Conservation (phyloP, 2,888 invertebrate genomes). For the Eristalinus aeneus region DNA sequence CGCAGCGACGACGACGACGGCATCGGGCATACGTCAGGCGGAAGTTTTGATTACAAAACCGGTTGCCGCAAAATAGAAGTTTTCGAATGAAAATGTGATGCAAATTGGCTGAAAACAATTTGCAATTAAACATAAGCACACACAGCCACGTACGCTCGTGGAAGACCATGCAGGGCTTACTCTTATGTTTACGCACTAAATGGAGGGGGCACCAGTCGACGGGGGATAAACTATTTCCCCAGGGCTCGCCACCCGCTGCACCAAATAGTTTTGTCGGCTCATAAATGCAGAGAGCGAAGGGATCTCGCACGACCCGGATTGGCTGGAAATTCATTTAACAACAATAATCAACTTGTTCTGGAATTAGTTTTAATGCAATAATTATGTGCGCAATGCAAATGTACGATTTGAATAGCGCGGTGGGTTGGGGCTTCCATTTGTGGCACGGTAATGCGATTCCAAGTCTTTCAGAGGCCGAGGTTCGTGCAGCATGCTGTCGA, state of each 20-base stretch:
- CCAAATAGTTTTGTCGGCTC: slow-evolving; percentile 39
- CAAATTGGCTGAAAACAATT: slow-evolving; percentile 69
- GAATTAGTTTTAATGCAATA: slow-evolving; percentile 57
- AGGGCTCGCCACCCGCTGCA: slow-evolving; percentile 7
- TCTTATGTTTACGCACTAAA: background rate
- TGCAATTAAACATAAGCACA: slow-evolving; percentile 60
- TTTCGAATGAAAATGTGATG: slow-evolving; percentile 64
- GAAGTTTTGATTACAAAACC: slow-evolving; percentile 70
- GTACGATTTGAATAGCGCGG: slow-evolving; percentile 10
- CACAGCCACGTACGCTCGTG: background rate
- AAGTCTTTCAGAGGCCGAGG: background rate
- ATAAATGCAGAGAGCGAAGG: slow-evolving; percentile 9
- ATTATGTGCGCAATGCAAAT: slow-evolving; percentile 30
- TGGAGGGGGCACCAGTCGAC: background rate
- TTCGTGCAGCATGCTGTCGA: background rate
- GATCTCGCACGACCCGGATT: background rate
- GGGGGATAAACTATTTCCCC: slow-evolving; percentile 45
- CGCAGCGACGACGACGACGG: background rate
- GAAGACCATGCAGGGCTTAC: background rate
- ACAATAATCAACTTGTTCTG: slow-evolving; percentile 51
- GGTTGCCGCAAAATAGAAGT: slow-evolving; percentile 68
- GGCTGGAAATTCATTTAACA: slow-evolving; percentile 45
- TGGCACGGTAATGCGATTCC: slow-evolving; percentile 12
- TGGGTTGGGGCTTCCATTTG: slow-evolving; percentile 1
- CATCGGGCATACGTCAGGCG: slow-evolving; percentile 30